Base-by-base conservation (phyloP, 2,888 invertebrate species). In the Melikaiella ostensackeni region DNA sequence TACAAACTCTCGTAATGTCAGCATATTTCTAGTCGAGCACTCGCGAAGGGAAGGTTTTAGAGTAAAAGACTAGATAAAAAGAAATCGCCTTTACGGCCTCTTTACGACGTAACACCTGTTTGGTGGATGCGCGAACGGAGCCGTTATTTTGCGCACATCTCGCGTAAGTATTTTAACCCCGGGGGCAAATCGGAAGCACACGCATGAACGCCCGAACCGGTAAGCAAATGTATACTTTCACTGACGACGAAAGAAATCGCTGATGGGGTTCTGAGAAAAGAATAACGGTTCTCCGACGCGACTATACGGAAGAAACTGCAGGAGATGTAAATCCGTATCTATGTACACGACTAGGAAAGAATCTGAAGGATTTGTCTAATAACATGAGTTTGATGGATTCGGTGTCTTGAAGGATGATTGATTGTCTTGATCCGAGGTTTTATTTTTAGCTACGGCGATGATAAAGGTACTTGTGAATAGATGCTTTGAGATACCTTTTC, bases 211-310 rank as follows among this genome's bases (percentile, higher is more conserved):
- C 33, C 42, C 55, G 50, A 19, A 73, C 35, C 24, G n/a, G 75
- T 77, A 75, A 77, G 78, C 79, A 75, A 82, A 79, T 76, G 75
- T 80, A 80, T 80, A 85, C 85, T 87, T 87, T 86, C 85, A 85
- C 86, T 84, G 76, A 66, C 79, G 83, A 79, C 76, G 81, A 84
- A 86, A 85, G 83, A 82, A 85, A 83, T 82, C 82, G 77, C 80
- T 76, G 77, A 62, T 76, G 81, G 77, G 27, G 74, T 50, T 73
- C 75, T 57, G 62, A 63, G 30, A 78, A 78, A 57, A 78, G 64
- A 79, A 80, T 81, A 82, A 81, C 82, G 81, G 80, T 78, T 70
- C 33, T 70, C 35, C 64, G 30, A 30, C 11, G 30, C 70, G 50
- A 70, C 46, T 75, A 73, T 73, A 33, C 24, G 66, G 63, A 79